phyloP scores from a whole-genome alignment of 2,113 vertebrate species.

The Rhinichthys klamathensis region DNA sequence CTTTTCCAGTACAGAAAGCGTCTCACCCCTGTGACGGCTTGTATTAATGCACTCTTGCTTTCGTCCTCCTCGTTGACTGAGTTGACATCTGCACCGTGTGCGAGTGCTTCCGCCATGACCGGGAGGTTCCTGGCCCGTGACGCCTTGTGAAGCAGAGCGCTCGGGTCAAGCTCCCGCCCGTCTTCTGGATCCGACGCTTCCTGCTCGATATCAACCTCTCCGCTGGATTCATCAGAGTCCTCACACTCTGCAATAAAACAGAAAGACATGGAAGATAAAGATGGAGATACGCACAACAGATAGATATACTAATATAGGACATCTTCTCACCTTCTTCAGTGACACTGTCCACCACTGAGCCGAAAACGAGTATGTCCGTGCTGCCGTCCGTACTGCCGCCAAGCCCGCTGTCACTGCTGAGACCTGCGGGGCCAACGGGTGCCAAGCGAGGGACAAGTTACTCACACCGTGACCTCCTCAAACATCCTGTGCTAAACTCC shows the following conservation, averaged over 20 bases:
- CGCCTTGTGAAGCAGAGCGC: conserved; percentile 83
- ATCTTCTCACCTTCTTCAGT: conserved; percentile 88
- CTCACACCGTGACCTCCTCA: conserved; percentile 49
- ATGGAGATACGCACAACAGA: not conserved
- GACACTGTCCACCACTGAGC: conserved; percentile 91
- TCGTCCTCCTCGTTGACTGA: conserved; percentile 83
- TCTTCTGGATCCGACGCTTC: conserved; percentile 78
- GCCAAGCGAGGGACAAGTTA: conserved; percentile 79
- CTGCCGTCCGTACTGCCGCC: conserved; percentile 96
- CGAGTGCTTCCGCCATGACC: conserved; percentile 92
- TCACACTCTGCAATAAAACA: conserved; percentile 64
- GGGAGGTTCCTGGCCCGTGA: conserved; percentile 88
- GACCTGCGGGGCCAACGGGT: conserved; percentile 85
- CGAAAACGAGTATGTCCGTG: conserved; percentile 89
- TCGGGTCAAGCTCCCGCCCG: conserved; percentile 77
- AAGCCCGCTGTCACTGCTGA: conserved; percentile 96
- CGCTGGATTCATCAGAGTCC: conserved; percentile 78
- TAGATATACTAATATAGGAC: not conserved
- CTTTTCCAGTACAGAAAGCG: not conserved
- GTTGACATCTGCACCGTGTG: conserved; percentile 93
- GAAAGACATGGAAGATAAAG: not conserved
- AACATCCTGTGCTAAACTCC: not conserved
- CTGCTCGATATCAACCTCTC: conserved; percentile 75
- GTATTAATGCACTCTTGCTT: conserved; percentile 89
- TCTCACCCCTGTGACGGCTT: conserved; percentile 92